Base-by-base conservation (phyloP, 2,797 vertebrate species). In the Sternotherus odoratus region DNA sequence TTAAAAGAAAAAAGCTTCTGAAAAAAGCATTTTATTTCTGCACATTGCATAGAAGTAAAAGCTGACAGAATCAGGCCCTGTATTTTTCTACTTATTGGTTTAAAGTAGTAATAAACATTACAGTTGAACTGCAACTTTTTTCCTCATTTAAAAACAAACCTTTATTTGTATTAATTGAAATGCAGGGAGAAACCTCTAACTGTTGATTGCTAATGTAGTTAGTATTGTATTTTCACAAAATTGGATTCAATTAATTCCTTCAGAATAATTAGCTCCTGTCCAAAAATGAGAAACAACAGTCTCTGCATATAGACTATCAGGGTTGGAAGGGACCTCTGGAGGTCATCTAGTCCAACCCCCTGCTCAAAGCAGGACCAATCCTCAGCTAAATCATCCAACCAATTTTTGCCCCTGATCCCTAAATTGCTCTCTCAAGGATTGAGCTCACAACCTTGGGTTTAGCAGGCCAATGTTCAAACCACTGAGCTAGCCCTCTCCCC, bases 241-340 rank as follows among this genome's bases (percentile, higher is more conserved):
- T 39, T 90, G 60, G 78, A 92, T 89, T 82, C 51, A 89, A 96
- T 95, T 90, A 96, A 36, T 74, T 87, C 84, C 36, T 95, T 94
- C 77, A 92, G 69, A 39, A 83, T 91, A 91, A 92, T 96, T 96
- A 97, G 2, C 69, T 96, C 88, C 8, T 56, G 13, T 79, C 51
- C 90, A 90, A 82, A 88, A 93, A 83, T 53, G 79, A 93, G 92
- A 93, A 94, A 66, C 79, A 93, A 74, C 81, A 94, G 49, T 28
- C 54, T 94, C 23, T 79, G 63, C 46, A n/a, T n/a, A n/a, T n/a
- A n/a, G n/a, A n/a, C n/a, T n/a, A n/a, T n/a, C n/a, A n/a, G n/a
- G n/a, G n/a, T n/a, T n/a, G n/a, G n/a, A n/a, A n/a, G n/a, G n/a
- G n/a, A n/a, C n/a, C n/a, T n/a, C n/a, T n/a, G n/a, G n/a, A n/a